Evolutionary conservation across 2,797 vertebrate species (phyloP), one percentile per base, ranked within the genome.

Genomic region (Benthosema pterotum): DNA sequence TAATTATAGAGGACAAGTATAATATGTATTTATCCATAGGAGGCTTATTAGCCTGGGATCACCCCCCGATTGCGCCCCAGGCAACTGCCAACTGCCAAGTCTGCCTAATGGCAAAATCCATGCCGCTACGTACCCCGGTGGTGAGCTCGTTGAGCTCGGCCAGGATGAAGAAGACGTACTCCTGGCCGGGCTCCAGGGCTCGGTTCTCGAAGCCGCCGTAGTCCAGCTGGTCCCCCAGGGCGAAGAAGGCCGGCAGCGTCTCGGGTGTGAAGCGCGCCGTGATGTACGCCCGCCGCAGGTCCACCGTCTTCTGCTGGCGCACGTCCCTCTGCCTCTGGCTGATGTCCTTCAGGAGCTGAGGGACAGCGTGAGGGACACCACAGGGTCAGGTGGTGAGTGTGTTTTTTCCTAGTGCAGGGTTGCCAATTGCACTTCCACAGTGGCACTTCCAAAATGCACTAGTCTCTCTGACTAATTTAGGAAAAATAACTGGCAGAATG

Each of bases 191-290:
- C 80, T 99, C 97, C 50, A 99, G 84, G 38, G 94, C 95, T 13
- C 94, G 92, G 89, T 99, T 99, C 86, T 98, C 95, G 0, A 98
- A 99, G 74, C 96, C 94, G 0, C 95, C 95, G 0, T 99, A 96
- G 77, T 95, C 96, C 65, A 95, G 95, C 93, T 96, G 95, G 93
- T 99, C 96, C 0, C 97, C 97, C 2, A 99, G 82, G 57, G 91
- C 91, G 91, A 99, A 99, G 85, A 94, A 93, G 1, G 93, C 84
- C 0, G 97, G 97, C 14, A 99, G 87, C n/a, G 89, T 83, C 83
- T 83, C 88, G 65, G 92, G 92, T 11, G 93, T 94, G 87, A 99
- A 98, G 18, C 95, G 93, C 12, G 96, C 97, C 0, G 97, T 96
- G 15, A 99, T 94, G 89, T 99, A 99, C 19, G 97, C 96, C 53